A percentile compares a stretch with the other conserved stretches of the same genome.
These are phyloP conservation scores for Dendroctonus valens DNA, from an alignment of 1,140 invertebrate genomes.

Conservation along the genomic window DNA sequence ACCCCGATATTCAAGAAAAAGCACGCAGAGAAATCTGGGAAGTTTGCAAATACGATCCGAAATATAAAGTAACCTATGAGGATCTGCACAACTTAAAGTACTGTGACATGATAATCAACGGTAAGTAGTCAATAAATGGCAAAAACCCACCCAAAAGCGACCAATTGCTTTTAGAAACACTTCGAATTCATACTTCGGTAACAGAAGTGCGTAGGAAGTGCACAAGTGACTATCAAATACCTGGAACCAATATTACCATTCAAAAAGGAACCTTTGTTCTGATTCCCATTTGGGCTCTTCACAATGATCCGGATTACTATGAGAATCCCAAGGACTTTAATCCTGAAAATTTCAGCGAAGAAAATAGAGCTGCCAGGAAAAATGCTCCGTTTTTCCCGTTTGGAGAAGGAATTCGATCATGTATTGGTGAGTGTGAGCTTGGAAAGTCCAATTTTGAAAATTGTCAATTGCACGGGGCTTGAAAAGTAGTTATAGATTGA, in stretches of 20 bases:
- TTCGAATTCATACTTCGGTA: slow-evolving; percentile 52
- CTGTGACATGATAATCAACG: slow-evolving; percentile 40
- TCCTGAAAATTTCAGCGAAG: slow-evolving; percentile 54
- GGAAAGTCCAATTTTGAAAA: neutral
- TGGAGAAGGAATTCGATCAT: slow-evolving; percentile 59
- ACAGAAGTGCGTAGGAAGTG: slow-evolving; percentile 46
- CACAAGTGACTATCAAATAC: slow-evolving; percentile 51
- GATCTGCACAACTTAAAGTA: slow-evolving; percentile 37
- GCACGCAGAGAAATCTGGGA: slow-evolving; percentile 45
- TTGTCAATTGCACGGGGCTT: neutral
- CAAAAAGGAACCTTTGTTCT: slow-evolving; percentile 47
- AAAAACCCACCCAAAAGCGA: neutral
- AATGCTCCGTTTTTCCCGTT: slow-evolving; percentile 54
- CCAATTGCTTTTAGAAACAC: slow-evolving; percentile 49
- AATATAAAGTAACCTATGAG: slow-evolving; percentile 45
- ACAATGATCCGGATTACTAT: slow-evolving; percentile 50
- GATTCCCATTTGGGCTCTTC: slow-evolving; percentile 49
- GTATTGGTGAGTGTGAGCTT: slow-evolving; percentile 52
- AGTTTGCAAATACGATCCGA: slow-evolving; percentile 21
- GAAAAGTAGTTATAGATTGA: neutral
- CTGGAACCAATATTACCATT: slow-evolving; percentile 47
- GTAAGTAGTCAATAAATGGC: slow-evolving; percentile 21
- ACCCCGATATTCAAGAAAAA: slow-evolving; percentile 49
- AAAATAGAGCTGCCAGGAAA: slow-evolving; percentile 37
- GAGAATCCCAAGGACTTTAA: slow-evolving; percentile 52